Evolutionary conservation across 1,140 invertebrate genomes (phyloP).

Genomic region (Coelopa frigida): DNA sequence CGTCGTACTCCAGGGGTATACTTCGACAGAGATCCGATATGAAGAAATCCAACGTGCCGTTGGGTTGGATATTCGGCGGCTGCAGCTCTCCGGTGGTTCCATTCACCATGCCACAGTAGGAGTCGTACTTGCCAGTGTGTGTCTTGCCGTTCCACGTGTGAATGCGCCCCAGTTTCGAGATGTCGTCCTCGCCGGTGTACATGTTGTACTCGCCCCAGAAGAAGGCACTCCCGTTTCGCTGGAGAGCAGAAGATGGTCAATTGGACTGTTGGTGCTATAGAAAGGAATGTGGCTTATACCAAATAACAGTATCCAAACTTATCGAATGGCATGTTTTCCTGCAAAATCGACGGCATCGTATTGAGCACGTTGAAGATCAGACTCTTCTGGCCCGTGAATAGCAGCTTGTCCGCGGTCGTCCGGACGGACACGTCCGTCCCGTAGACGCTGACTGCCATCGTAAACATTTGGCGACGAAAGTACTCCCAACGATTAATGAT

Average conservation of each 20-base stretch:
- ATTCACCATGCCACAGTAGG: slow-evolving; percentile 47
- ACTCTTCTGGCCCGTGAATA: slow-evolving; percentile 71
- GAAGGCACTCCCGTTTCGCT: slow-evolving; percentile 62
- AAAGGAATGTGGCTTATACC: slow-evolving; percentile 44
- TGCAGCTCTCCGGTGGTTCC: slow-evolving; percentile 69
- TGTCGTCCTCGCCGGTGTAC: slow-evolving; percentile 53
- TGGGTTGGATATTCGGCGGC: slow-evolving; percentile 51
- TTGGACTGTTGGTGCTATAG: background rate
- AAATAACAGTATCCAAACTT: slow-evolving; percentile 73
- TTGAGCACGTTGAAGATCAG: slow-evolving; percentile 56
- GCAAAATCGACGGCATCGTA: slow-evolving; percentile 45
- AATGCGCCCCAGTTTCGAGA: slow-evolving; percentile 54
- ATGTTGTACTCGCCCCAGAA: slow-evolving; percentile 64
- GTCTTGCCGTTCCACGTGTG: slow-evolving; percentile 57
- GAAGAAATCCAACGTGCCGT: slow-evolving; percentile 53
- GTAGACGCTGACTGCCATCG: slow-evolving; percentile 48
- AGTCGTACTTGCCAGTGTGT: slow-evolving; percentile 50
- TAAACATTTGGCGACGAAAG: slow-evolving; percentile 51
- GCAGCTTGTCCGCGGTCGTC: slow-evolving; percentile 58
- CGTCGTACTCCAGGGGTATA: slow-evolving; percentile 48
- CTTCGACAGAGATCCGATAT: slow-evolving; percentile 59
- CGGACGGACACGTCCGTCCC: slow-evolving; percentile 51
- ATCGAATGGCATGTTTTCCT: slow-evolving; percentile 54
- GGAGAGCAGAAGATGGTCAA: background rate
- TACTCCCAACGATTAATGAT: slow-evolving; percentile 49